Evolutionary conservation across 2,797 vertebrate species (phyloP), one percentile per base, ranked within the genome.

Genomic region (Etheostoma nigrum): DNA sequence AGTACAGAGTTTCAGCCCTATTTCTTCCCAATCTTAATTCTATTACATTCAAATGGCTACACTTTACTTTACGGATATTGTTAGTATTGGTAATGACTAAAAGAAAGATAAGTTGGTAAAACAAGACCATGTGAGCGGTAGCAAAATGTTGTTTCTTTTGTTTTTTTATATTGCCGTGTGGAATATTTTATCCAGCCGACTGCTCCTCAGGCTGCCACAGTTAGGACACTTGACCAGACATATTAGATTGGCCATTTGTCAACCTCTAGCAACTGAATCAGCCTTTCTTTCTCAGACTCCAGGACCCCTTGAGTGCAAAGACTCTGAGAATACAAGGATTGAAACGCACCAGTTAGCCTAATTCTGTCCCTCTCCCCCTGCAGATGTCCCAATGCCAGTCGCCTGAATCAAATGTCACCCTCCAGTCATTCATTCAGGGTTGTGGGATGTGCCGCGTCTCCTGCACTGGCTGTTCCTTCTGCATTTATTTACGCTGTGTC

Each of bases 401-500:
- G 83, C 81, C 81, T 87, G 82, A 86, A 81, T 89, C 90, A 90
- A 89, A 91, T 89, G 87, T 86, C 79, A 72, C 82, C 91, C 88
- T 87, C 73, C 85, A 86, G 90, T 89, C 83, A 89, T 88, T 85
- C 77, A 85, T 72, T 82, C 83, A 74, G 75, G 68, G 78, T 77
- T 82, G 82, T 77, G 79, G 85, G 79, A 86, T 77, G 89, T 90
- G 72, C 74, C 16, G n/a, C 69, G 49, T 81, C 88, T 89, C 86
- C 64, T 33, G 87, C 80, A 76, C 90, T 91, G 83, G 74, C 86
- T 92, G 88, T 91, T 90, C 91, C 83, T 60, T 76, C 72, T 55
- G 74, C 84, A 79, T 92, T 92, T 91, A 92, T 94, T 91, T 89
- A 93, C 82, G 77, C 86, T 48, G 78, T 53, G 86, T 88, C 88